These are phyloP conservation scores for Idaea straminata DNA, from an alignment of 2,888 invertebrate species.

Conservation along the genomic window DNA sequence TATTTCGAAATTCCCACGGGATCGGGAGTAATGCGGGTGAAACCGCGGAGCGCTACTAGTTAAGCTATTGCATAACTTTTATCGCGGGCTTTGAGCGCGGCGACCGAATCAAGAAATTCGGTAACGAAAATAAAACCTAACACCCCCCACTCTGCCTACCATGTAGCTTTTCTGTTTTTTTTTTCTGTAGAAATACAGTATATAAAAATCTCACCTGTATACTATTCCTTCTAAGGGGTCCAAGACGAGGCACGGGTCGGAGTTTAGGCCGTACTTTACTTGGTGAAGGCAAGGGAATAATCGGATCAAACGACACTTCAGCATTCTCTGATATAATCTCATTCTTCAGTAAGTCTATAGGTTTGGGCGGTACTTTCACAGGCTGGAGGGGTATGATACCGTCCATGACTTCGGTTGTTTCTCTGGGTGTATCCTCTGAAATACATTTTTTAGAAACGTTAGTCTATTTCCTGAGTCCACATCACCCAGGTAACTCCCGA, in stretches of 20 bases:
- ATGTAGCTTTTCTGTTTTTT: too few species aligned
- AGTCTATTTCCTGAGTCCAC: too few species aligned
- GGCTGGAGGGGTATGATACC: conserved; percentile 65
- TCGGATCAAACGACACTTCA: conserved; percentile 72
- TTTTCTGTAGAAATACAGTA: background rate
- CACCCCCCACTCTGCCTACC: too few species aligned
- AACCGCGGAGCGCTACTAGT: too few species aligned
- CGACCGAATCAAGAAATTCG: too few species aligned
- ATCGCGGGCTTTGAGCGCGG: too few species aligned
- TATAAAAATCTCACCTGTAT: conserved; percentile 62
- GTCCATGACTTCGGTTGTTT: conserved; percentile 62
- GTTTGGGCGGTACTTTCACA: conserved; percentile 48
- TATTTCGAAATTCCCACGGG: too few species aligned
- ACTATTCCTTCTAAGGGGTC: conserved; percentile 83
- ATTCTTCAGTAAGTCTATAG: conserved; percentile 61
- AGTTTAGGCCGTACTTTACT: conserved; percentile 84
- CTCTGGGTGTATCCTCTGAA: conserved; percentile 59
- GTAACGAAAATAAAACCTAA: too few species aligned
- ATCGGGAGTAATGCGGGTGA: too few species aligned
- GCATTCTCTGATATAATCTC: conserved; percentile 72
- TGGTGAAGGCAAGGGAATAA: conserved; percentile 77
- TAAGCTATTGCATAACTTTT: too few species aligned
- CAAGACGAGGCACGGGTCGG: conserved; percentile 83
- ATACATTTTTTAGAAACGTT: conserved; percentile 10
- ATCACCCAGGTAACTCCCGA: too few species aligned